Percentiles rank a stretch among this genome's conserved stretches.
Conservation (phyloP, 2,797 vertebrate species). For the Champsocephalus esox region DNA sequence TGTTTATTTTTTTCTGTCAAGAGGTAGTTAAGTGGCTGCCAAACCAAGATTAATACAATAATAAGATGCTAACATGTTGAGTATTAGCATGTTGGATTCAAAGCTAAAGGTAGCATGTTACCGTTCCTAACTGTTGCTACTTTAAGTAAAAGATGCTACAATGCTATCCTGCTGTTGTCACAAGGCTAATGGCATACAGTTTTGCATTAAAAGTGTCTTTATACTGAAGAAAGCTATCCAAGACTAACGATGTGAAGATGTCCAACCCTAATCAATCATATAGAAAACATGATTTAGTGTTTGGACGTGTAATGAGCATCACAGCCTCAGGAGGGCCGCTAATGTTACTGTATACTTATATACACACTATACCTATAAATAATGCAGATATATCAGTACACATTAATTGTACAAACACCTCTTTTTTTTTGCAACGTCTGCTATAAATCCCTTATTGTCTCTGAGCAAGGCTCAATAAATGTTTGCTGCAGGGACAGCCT, state of each 20-base stretch:
- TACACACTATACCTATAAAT: too few species aligned
- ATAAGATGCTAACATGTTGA: not conserved
- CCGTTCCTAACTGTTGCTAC: not conserved
- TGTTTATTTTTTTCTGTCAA: not conserved
- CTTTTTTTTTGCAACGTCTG: not conserved
- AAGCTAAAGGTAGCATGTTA: not conserved
- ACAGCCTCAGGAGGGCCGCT: not conserved
- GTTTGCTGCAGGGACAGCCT: not conserved
- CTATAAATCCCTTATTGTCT: not conserved
- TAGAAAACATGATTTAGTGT: not conserved
- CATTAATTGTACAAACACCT: not conserved
- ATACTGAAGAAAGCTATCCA: not conserved
- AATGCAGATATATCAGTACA: not conserved
- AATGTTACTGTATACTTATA: not conserved
- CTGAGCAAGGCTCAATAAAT: not conserved
- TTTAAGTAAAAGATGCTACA: not conserved
- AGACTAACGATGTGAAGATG: not conserved
- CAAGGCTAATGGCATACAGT: not conserved
- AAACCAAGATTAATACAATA: not conserved
- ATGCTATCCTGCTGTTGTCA: not conserved
- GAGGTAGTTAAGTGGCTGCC: not conserved
- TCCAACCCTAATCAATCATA: not conserved
- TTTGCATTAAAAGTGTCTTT: not conserved
- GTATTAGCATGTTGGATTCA: not conserved
- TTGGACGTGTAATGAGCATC: not conserved